phyloP scores from a whole-genome alignment of 2,797 vertebrate species.

The Luscinia megarhynchos region DNA sequence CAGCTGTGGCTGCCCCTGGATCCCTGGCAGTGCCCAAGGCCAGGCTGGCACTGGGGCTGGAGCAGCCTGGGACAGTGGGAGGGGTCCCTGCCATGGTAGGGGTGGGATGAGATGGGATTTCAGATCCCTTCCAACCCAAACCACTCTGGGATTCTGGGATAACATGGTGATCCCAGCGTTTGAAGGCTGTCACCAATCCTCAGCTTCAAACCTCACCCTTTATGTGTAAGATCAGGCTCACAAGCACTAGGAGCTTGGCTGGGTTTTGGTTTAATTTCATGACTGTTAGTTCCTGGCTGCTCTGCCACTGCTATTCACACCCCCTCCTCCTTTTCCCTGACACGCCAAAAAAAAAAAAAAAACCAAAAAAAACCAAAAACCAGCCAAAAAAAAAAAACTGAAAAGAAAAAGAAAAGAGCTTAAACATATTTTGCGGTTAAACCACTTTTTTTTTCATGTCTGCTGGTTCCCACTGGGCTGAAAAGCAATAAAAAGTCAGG shows the following conservation, averaged over 20 bases:
- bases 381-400: background rate
- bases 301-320: background rate
- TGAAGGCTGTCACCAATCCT: background rate
- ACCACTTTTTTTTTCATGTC: constrained; percentile 54
- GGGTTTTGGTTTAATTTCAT: background rate
- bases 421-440: constrained; percentile 71
- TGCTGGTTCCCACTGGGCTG: constrained; percentile 78
- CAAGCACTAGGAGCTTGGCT: background rate
- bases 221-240: background rate
- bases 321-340: background rate
- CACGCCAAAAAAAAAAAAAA: background rate
- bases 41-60: accelerated
- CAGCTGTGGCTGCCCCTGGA: background rate
- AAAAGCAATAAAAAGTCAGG: constrained; percentile 83
- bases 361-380: no score
- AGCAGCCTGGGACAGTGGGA: accelerated
- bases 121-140: background rate
- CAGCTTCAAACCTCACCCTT: background rate
- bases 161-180: background rate
- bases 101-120: accelerated
- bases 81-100: background rate
- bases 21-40: background rate
- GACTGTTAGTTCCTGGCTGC: background rate
- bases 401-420: background rate
- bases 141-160: background rate